These are phyloP conservation scores for Lagocephalus sceleratus DNA, from an alignment of 2,797 vertebrate species.

Conservation along the genomic window DNA sequence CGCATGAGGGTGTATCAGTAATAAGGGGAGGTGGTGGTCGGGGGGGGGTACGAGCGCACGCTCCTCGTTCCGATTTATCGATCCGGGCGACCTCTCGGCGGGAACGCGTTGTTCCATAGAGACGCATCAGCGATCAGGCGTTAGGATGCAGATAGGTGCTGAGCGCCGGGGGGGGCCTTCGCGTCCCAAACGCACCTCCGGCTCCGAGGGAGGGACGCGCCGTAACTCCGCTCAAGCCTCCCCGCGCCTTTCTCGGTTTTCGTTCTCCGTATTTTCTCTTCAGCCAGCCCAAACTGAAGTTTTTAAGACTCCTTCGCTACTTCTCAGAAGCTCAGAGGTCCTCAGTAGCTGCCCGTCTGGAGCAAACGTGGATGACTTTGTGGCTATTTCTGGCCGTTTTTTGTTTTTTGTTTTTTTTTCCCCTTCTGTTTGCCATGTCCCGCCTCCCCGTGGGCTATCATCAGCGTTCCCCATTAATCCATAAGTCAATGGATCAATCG, in stretches of 20 bases:
- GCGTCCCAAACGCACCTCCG: constrained; percentile 2
- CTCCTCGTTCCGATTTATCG: constrained; percentile 74
- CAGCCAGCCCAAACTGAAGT: background rate
- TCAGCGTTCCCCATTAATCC: constrained; percentile 64
- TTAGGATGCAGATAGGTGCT: constrained; percentile 21
- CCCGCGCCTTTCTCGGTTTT: no score
- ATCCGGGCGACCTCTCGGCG: constrained; percentile 64
- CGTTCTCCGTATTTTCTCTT: background rate
- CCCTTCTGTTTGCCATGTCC: constrained; percentile 48
- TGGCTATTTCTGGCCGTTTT: constrained; percentile 7
- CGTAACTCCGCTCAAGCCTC: no score
- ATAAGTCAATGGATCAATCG: constrained; percentile 69
- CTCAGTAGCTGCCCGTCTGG: constrained; percentile 32
- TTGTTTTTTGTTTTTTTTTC: constrained; percentile 16
- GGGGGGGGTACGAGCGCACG: constrained; percentile 34
- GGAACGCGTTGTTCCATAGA: constrained; percentile 20
- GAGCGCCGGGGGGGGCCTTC: constrained; percentile 29
- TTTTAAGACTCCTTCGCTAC: constrained; percentile 20
- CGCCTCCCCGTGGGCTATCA: constrained; percentile 57
- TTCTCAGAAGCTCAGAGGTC: constrained; percentile 53
- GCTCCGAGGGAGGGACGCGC: no score
- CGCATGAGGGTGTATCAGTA: constrained; percentile 11
- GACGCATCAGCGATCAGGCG: constrained; percentile 9
- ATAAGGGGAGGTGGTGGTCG: constrained; percentile 22
- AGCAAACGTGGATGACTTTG: constrained; percentile 12